These are phyloP conservation scores for Drosophila algonquin DNA, from an alignment of 2,888 invertebrate genomes.

Conservation along the genomic window DNA sequence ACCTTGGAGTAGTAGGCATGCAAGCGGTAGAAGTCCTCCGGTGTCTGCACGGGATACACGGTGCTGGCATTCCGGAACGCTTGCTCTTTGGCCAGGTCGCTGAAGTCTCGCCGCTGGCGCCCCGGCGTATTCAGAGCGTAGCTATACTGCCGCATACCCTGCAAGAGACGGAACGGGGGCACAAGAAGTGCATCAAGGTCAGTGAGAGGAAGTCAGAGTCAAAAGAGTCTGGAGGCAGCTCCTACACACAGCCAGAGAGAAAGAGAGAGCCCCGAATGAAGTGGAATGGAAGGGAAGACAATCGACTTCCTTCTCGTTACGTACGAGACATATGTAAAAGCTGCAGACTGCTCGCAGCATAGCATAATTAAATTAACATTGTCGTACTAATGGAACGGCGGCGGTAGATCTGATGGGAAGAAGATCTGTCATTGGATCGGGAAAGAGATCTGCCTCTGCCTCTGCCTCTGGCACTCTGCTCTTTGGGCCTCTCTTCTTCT, in stretches of 20 bases:
- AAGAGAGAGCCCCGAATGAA: neutral
- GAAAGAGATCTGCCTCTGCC: slow-evolving; percentile 6
- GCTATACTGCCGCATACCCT: slow-evolving; percentile 81
- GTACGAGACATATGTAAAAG: slow-evolving; percentile 37
- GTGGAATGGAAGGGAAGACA: neutral
- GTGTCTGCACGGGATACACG: slow-evolving; percentile 87
- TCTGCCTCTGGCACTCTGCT: slow-evolving; percentile 1
- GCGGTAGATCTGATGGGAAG: slow-evolving; percentile 11
- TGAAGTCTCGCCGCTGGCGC: slow-evolving; percentile 84
- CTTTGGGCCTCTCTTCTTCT: neutral
- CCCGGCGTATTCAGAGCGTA: slow-evolving; percentile 75
- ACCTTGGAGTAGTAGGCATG: slow-evolving; percentile 90
- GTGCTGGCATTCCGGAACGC: slow-evolving; percentile 86
- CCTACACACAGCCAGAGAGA: neutral
- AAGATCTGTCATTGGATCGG: slow-evolving; percentile 31
- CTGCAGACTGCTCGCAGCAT: slow-evolving; percentile 24
- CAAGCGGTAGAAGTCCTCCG: slow-evolving; percentile 88
- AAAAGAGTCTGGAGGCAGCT: slow-evolving; percentile 4
- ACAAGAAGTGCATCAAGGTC: slow-evolving; percentile 15
- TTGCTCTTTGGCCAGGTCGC: slow-evolving; percentile 81
- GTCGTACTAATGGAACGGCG: slow-evolving; percentile 54
- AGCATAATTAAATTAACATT: slow-evolving; percentile 70
- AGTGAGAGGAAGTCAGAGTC: slow-evolving; percentile 20
- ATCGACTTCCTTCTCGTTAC: slow-evolving; percentile 12
- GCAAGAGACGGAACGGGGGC: slow-evolving; percentile 14